Evolutionary conservation across 2,888 invertebrate genomes (phyloP), one percentile per base, ranked within the genome.

Genomic region (Stegophylla sp.): DNA sequence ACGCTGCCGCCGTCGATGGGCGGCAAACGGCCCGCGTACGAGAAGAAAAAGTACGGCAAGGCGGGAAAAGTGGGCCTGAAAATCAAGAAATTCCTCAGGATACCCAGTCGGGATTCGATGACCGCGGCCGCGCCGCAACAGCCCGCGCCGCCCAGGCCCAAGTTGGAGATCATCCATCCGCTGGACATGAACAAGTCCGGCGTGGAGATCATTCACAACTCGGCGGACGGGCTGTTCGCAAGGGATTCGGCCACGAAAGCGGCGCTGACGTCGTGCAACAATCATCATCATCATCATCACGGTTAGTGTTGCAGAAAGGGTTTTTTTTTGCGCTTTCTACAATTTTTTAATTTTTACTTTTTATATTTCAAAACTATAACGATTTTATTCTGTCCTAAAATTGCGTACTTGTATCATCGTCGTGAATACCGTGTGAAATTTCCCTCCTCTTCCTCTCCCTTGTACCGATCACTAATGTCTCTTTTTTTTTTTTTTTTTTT

Each of bases 81-180:
- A 0, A 89, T 95, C 66, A 93, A 94, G 85, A 94, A 94, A 85
- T 90, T 95, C 83, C 87, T 95, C 43, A 89, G 94, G 82, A 92
- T 95, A 88, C 93, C 93, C 28, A 91, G 83, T 63, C 45, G 67
- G 20, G 77, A 77, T 3, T 71, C 76, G 41, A 82, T 20, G 83
- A 83, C n/a, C n/a, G 15, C 64, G 13, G 66, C 43, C 10, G 56
- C 43, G 7, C 15, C 83, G 81, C 89, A 90, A 63, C 87, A 89
- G 71, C 89, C 89, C 26, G 90, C 90, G 10, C 89, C 90, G 85
- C 90, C 91, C 9, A 93, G 93, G 85, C 92, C 93, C 3, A 90
- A 93, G 20, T 88, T 94, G 34, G 94, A 95, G 82, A 95, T 95
- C 84, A 94, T 95, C 83, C 95, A 95, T 88, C 95, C 95, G 17